Evolutionary conservation across 2,888 invertebrate species (phyloP), one percentile per base, ranked within the genome.

Genomic region (Hirudinaria manillensis): DNA sequence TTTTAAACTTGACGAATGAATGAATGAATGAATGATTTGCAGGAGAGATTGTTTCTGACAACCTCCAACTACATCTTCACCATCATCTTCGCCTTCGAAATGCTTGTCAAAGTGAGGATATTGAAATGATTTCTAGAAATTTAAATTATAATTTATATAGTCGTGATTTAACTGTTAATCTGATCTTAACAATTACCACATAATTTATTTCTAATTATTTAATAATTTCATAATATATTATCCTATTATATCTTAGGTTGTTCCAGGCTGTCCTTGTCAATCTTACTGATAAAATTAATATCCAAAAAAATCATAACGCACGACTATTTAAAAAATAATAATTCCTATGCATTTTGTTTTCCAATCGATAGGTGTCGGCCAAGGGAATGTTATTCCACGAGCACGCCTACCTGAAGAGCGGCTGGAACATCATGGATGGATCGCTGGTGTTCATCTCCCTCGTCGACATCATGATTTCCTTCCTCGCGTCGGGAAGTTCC

Each of bases 381-480:
- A 90, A 93, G 79, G 97, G 98, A 74, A 93, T 99, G 90, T 90
- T 98, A 84, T 92, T 96, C 83, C 97, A 98, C 16, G 88, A 90
- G 77, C 92, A 94, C 82, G 94, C 97, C 0, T 99, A 99, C 86
- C 94, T 99, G 85, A 95, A 94, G 80, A 97, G 96, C 76, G 98
- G 99, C 10, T 99, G 99, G 99, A 99, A 99, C 86, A 93, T 98
- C 79, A 97, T 99, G 95, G 99, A 99, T 84, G 99, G 99, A 71
- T 92, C 94, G 55, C 89, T 99, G 77, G 99, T 99, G 80, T 91
- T 93, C 81, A 95, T 99, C 84, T 98, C 98, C 77, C 92, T 99
- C 81, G 91, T 99, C 81, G 99, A 99, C 88, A 89, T 98, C 80
- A 88, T 95, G 80, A 95, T 99, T 91, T 94, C 96, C 77, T 86